These are phyloP conservation scores for Crax fasciolata DNA, from an alignment of 2,797 vertebrate genomes.

Conservation along the genomic window DNA sequence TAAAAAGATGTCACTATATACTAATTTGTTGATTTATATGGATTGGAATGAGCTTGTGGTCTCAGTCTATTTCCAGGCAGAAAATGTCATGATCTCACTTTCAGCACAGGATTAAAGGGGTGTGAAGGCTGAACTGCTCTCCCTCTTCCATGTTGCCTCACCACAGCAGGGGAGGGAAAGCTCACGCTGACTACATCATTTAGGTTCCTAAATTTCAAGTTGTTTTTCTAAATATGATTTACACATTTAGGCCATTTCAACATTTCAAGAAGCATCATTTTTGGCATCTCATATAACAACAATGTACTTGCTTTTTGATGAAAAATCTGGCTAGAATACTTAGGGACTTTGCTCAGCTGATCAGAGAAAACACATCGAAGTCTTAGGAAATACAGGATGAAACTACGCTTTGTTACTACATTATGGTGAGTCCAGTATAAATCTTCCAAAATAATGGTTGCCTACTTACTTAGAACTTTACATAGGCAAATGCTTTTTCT, in stretches of 20 bases:
- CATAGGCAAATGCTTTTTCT: not conserved
- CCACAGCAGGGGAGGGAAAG: conserved; percentile 7
- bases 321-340: not conserved
- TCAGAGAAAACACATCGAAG: not conserved
- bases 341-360: not conserved
- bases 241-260: not conserved
- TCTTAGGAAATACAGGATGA: not conserved
- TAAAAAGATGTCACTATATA: not conserved
- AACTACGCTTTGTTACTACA: not conserved
- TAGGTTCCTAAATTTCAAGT: not conserved
- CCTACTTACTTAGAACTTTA: not conserved
- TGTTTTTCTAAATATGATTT: conserved; percentile 14
- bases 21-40: not conserved
- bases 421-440: not conserved
- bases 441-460: not conserved
- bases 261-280: conserved; percentile 5
- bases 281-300: not conserved
- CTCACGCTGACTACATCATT: not conserved
- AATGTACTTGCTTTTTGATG: not conserved
- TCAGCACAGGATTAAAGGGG: conserved; percentile 15
- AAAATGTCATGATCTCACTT: conserved; percentile 34
- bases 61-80: not conserved
- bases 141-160: not conserved
- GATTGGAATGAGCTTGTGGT: conserved; percentile 11
- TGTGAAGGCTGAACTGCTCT: not conserved